phyloP scores from a whole-genome alignment of 2,113 vertebrate species.

The Nyctibius bracteatus region DNA sequence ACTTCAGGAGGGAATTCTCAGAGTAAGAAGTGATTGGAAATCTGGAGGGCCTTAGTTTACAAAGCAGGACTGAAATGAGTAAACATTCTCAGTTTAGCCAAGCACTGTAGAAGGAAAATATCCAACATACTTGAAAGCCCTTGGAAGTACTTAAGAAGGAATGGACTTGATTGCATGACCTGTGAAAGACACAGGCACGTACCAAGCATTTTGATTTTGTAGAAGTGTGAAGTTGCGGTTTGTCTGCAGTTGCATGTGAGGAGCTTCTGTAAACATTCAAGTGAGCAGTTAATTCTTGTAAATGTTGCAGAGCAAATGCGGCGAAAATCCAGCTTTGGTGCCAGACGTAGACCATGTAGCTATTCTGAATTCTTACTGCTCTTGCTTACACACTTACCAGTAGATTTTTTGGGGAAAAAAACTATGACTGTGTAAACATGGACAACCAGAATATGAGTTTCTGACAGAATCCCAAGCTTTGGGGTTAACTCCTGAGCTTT shows the following conservation, averaged over 20 bases:
- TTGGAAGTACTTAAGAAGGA: not conserved
- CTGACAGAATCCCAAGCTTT: not conserved
- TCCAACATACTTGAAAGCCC: not conserved
- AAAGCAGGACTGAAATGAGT: not conserved
- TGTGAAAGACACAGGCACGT: not conserved
- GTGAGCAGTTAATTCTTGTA: not conserved
- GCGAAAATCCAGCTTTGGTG: not conserved
- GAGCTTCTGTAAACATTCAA: slow-evolving; percentile 2
- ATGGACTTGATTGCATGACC: not conserved
- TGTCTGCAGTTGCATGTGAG: not conserved
- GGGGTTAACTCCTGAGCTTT: not conserved
- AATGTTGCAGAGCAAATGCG: not conserved
- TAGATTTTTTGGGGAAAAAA: fast-evolving
- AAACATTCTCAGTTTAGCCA: not conserved
- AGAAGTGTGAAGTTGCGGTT: not conserved
- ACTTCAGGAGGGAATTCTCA: not conserved
- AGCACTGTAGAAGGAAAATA: not conserved
- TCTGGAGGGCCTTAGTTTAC: not conserved
- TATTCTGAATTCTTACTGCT: not conserved
- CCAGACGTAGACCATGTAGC: not conserved
- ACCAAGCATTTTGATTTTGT: not conserved
- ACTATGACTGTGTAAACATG: fast-evolving
- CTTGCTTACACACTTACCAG: not conserved
- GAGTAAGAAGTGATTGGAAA: not conserved
- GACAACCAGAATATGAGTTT: not conserved